Percentiles rank a stretch among this genome's conserved stretches.
Conservation (phyloP, 2,113 vertebrate species). For the Junco hyemalis region DNA sequence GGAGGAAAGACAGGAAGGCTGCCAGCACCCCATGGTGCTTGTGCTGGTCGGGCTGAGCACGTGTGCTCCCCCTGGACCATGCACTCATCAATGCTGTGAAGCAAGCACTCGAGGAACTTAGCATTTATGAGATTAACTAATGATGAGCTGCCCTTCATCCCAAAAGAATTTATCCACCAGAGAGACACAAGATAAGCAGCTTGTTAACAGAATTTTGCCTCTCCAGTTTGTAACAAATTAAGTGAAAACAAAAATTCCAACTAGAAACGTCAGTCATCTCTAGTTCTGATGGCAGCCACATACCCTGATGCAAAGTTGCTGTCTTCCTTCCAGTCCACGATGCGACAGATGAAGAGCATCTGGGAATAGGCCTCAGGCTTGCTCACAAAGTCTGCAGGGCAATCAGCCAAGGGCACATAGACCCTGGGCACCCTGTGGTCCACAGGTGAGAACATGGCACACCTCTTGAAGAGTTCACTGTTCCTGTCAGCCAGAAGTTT, state of each 20-base stretch:
- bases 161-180: not conserved
- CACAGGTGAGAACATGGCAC: conserved; percentile 90
- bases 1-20: not conserved
- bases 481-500: conserved; percentile 89
- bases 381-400: conserved; percentile 83
- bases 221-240: not conserved
- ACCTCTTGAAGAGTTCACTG: conserved; percentile 80
- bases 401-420: conserved; percentile 86
- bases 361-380: conserved; percentile 83
- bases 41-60: not conserved
- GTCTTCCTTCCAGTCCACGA: conserved; percentile 88
- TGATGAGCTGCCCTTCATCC: not conserved
- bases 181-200: not conserved
- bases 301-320: conserved; percentile 94
- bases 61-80: not conserved
- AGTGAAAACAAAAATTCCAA: not conserved
- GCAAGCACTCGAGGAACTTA: not conserved
- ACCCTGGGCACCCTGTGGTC: conserved; percentile 94
- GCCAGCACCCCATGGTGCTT: not conserved
- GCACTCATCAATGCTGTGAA: not conserved
- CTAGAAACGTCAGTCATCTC: not conserved
- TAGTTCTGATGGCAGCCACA: not conserved
- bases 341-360: conserved; percentile 90
- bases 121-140: not conserved
- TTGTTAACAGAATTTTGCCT: not conserved